Base-by-base conservation (phyloP, 2,888 invertebrate genomes). In the Mechanitis messenoides region DNA sequence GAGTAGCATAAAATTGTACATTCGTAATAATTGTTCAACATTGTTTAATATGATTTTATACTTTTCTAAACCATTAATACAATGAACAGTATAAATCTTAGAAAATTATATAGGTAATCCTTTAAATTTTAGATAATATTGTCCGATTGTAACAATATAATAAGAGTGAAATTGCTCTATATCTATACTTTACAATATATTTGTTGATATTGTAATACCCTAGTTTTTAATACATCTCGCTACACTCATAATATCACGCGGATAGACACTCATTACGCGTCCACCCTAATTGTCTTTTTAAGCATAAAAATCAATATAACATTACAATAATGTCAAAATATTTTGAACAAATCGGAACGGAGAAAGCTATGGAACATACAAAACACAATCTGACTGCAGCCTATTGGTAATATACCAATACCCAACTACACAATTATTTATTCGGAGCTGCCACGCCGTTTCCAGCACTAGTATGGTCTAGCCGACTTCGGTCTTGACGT, bases 401-500 rank as follows among this genome's bases (percentile, higher is more conserved):
- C 33, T 31, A 54, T 56, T 60, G 63, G 58, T 60, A 59, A 61
- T 59, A 55, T 64, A 64, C 59, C 56, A 64, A 65, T 50, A 57
- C 53, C 54, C 50, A 60, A 53, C 31, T 58, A 50, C 45, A 57
- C 42, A 35, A 58, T 56, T 46, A 42, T 55, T 60, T 57, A 55
- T 56, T 65, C 42, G 58, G 53, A 58, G 63, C 58, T 50, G 56
- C 56, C 53, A 3, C 28, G 53, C 6, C 9, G 12, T 20, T n/a
- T 42, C 50, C n/a, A 45, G 33, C 33, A 35, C 35, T 6, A 59
- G 9, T 42, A 9, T 31, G 28, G 9, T 9, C 81, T 87, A 87
- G 74, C 86, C 87, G 58, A 81, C 83, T 72, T 92, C 92, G 69
- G 87, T 91, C 63, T 92, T 93, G 56, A 94, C 94, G 80, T 97